These are phyloP conservation scores for Nibea coibor DNA, from an alignment of 2,113 vertebrate genomes.

Conservation along the genomic window DNA sequence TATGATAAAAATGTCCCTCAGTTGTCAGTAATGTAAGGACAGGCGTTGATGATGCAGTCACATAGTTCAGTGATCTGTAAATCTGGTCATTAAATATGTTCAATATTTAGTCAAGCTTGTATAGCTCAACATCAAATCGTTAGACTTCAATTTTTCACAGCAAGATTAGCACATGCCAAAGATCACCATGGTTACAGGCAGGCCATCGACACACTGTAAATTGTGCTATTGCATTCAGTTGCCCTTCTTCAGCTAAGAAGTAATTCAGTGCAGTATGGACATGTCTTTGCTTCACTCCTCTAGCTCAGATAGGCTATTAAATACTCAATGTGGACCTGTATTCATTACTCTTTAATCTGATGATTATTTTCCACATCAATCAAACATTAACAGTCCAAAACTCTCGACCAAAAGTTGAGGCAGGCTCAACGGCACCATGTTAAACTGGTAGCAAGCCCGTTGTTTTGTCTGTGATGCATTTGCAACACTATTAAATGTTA, in stretches of 20 bases:
- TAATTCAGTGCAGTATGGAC: neutral
- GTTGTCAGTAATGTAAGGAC: too few species aligned
- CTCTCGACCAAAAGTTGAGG: neutral
- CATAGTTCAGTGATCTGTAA: conserved; percentile 51
- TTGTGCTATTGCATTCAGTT: conserved; percentile 24
- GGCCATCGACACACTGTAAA: neutral
- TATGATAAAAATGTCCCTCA: neutral
- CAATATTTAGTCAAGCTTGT: conserved; percentile 53
- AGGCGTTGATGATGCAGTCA: conserved; percentile 15
- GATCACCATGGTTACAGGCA: conserved; percentile 47
- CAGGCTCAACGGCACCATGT: neutral
- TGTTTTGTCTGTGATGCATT: conserved; percentile 10
- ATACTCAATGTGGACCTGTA: neutral
- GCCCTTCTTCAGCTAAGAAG: neutral
- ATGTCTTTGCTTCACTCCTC: neutral
- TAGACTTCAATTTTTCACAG: conserved; percentile 36
- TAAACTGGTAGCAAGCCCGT: neutral
- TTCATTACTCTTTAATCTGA: neutral
- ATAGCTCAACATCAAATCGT: conserved; percentile 58
- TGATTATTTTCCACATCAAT: neutral
- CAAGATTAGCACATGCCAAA: conserved; percentile 54
- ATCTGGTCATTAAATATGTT: conserved; percentile 26
- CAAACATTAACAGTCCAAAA: too few species aligned
- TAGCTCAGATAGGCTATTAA: neutral
- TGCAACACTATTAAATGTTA: neutral